Evolutionary conservation across 2,888 invertebrate species (phyloP).

Genomic region (Campopleginae sp.): DNA sequence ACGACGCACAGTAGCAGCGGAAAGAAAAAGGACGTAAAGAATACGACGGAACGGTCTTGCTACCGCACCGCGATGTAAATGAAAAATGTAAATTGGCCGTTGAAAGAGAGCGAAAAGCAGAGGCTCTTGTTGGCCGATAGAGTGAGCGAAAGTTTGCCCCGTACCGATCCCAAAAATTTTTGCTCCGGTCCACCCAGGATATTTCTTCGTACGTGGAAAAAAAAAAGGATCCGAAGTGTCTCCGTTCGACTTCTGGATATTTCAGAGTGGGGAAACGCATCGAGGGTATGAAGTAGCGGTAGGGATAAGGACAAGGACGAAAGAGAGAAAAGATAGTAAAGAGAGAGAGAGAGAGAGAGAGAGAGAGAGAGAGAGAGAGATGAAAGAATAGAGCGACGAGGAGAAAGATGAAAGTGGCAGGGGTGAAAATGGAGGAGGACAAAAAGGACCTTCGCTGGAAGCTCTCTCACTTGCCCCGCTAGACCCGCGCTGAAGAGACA

Average conservation of each 20-base stretch:
- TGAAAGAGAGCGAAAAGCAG: conserved; percentile 49
- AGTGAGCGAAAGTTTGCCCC: conserved; percentile 71
- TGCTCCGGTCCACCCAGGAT: conserved; percentile 70
- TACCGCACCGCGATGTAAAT: conserved; percentile 75
- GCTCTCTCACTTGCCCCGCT: conserved; percentile 79
- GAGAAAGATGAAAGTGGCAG: conserved; percentile 35
- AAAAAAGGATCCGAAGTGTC: conserved; percentile 59
- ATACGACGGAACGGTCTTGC: conserved; percentile 51
- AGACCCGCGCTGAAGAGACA: conserved; percentile 80
- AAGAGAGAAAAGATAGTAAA: conserved; percentile 33
- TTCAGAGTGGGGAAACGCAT: conserved; percentile 45
- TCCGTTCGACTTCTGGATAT: conserved; percentile 25
- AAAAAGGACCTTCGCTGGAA: conserved; percentile 72
- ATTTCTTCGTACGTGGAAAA: conserved; percentile 74
- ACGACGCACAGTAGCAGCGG: conserved; percentile 47
- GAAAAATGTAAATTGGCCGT: conserved; percentile 83
- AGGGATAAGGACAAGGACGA: conserved; percentile 63
- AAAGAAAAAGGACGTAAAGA: conserved; percentile 43
- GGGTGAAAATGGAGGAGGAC: conserved; percentile 67
- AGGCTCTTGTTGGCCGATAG: conserved; percentile 9
- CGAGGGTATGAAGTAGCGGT: conserved; percentile 44
- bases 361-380: conserved; percentile 51
- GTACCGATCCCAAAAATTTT: conserved; percentile 75
- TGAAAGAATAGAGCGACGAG: too few relatives aligned
- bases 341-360: conserved; percentile 46